A percentile compares a stretch with the other conserved stretches of the same genome.
phyloP scores from a whole-genome alignment of 1,140 invertebrate species.

The Phortica variegata region DNA sequence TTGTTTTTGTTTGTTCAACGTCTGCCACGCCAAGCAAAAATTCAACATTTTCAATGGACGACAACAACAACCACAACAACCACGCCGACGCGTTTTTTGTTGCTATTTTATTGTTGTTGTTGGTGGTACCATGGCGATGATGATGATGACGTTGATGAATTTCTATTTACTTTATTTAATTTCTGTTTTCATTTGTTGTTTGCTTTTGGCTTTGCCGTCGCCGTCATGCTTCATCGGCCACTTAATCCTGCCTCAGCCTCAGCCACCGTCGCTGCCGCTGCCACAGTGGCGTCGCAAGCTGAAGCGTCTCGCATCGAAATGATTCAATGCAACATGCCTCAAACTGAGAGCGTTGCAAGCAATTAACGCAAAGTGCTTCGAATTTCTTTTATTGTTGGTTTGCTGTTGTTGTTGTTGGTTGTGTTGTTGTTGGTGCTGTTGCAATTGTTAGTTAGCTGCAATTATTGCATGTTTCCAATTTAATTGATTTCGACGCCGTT shows the following conservation, averaged over 20 bases:
- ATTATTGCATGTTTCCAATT: conserved; percentile 49
- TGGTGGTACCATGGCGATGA: conserved; percentile 6
- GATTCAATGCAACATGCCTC: not conserved
- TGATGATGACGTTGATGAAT: conserved; percentile 48
- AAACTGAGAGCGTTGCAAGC: conserved; percentile 30
- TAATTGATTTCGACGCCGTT: conserved; percentile 53
- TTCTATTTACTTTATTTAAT: conserved; percentile 55
- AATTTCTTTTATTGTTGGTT: conserved; percentile 23
- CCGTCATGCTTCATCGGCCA: conserved; percentile 11
- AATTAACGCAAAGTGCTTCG: conserved; percentile 49
- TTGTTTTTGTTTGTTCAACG: conserved; percentile 45
- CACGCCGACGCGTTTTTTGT: not conserved
- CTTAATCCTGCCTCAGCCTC: conserved; percentile 18
- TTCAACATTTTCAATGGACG: not conserved
- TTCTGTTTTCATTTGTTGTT: conserved; percentile 52
- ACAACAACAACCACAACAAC: not conserved
- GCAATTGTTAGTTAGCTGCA: conserved; percentile 31
- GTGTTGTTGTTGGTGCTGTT: conserved; percentile 5
- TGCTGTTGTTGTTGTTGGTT: not conserved
- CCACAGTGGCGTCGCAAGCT: not conserved
- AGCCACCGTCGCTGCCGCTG: conserved; percentile 7
- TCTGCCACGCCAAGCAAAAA: conserved; percentile 27
- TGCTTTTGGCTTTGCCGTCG: conserved; percentile 8
- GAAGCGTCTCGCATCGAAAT: too few species aligned
- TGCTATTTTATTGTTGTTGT: not conserved